These are phyloP conservation scores for Helostoma temminkii DNA, from an alignment of 2,797 vertebrate species.

Conservation along the genomic window DNA sequence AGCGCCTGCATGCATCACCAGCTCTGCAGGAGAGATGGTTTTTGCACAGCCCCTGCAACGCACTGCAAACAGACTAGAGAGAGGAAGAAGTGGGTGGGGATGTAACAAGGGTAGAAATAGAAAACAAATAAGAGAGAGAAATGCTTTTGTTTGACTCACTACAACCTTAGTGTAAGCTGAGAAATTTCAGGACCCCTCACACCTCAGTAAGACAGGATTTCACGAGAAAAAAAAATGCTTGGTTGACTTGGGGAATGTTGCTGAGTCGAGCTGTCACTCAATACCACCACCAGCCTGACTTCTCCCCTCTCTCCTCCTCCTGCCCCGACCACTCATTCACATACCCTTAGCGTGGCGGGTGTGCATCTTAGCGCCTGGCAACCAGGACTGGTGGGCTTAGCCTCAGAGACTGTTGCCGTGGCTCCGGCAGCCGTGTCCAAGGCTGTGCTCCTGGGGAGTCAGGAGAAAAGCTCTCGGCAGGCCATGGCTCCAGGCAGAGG, in stretches of 20 bases:
- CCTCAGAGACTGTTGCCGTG: constrained; percentile 94
- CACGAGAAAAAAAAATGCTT: constrained; percentile 39
- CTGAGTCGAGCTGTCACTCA: constrained; percentile 82
- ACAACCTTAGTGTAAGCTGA: constrained; percentile 12
- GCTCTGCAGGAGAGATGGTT: constrained; percentile 89
- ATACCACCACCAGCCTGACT: constrained; percentile 80
- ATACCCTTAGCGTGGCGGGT: constrained; percentile 87
- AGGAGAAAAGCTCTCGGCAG: constrained; percentile 95
- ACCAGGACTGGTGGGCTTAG: constrained; percentile 90
- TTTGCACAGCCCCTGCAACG: constrained; percentile 90
- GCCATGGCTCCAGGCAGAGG: constrained; percentile 98
- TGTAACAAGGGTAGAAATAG: constrained; percentile 8
- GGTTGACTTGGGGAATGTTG: constrained; percentile 77
- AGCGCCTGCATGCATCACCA: constrained; percentile 93
- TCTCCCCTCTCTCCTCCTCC: constrained; percentile 59
- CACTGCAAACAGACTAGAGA: constrained; percentile 91
- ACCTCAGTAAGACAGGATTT: constrained; percentile 31
- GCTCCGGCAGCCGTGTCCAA: constrained; percentile 92
- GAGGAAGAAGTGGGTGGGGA: not conserved
- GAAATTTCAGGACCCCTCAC: constrained; percentile 43
- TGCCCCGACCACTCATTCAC: constrained; percentile 75
- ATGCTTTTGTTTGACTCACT: constrained; percentile 52
- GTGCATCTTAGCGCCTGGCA: constrained; percentile 97
- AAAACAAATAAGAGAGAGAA: constrained; percentile 43
- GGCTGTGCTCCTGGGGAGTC: constrained; percentile 91